Conservation (phyloP, 37 sponge, comb jelly and placozoan genomes). For the Tethya wilhelma region DNA sequence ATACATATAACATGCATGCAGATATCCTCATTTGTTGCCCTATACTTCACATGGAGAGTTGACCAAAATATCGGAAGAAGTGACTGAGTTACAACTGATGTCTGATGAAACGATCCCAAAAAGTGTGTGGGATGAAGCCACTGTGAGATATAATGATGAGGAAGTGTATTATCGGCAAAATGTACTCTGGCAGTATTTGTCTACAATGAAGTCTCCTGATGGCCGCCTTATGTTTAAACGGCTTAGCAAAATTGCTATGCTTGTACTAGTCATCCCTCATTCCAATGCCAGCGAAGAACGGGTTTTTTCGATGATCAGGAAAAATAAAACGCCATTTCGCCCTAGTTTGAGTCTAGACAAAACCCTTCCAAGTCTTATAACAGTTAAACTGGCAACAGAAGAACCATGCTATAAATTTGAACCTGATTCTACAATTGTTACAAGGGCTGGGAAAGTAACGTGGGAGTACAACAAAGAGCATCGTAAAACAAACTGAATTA, state of each 20-base stretch:
- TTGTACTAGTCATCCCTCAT: conserved; percentile 27
- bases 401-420: conserved; percentile 29
- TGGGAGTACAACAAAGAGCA: conserved; percentile 18
- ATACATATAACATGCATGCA: neutral
- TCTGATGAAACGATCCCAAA: conserved; percentile 16
- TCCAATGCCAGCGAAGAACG: conserved; percentile 46
- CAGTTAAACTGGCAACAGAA: conserved; percentile 17
- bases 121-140: conserved; percentile 16
- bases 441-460: conserved; percentile 13
- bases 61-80: conserved; percentile 5
- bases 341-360: conserved; percentile 9
- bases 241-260: conserved; percentile 9
- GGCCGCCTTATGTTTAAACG: neutral
- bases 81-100: conserved; percentile 29
- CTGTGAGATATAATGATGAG: neutral
- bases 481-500: no score
- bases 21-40: neutral
- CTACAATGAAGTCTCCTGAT: conserved; percentile 2
- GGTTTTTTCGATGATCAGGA: conserved; percentile 25
- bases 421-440: conserved; percentile 3
- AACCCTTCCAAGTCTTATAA: conserved; percentile 20
- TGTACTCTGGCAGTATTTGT: conserved; percentile 26
- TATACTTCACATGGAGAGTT: neutral
- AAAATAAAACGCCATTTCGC: conserved; percentile 41
- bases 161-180: conserved; percentile 14